These are phyloP conservation scores for Ispidina picta DNA, from an alignment of 2,797 vertebrate species.

Conservation along the genomic window DNA sequence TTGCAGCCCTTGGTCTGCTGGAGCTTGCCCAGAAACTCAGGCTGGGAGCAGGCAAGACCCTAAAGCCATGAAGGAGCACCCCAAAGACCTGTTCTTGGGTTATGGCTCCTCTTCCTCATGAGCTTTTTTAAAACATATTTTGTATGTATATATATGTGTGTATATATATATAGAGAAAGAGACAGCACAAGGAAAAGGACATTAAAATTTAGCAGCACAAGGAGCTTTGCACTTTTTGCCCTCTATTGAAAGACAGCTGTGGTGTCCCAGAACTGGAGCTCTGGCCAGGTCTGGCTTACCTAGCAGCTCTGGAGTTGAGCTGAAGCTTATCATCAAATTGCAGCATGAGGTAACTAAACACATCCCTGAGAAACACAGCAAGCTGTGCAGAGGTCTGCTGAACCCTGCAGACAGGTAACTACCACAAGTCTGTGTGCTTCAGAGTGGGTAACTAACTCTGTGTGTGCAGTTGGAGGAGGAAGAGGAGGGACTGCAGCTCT, in stretches of 20 bases:
- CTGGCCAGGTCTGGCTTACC: background rate
- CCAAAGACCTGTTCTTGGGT: no score
- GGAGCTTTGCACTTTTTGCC: background rate
- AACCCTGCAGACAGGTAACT: background rate
- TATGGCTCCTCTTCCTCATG: background rate
- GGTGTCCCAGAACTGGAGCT: background rate
- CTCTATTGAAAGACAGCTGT: background rate
- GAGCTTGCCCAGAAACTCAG: background rate
- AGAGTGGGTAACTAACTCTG: background rate
- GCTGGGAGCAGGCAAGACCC: background rate
- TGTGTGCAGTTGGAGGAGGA: background rate
- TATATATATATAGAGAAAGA: background rate
- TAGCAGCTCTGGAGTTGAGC: background rate
- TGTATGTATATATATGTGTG: background rate
- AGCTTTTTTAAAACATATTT: background rate
- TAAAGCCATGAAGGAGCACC: background rate
- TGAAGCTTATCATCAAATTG: background rate
- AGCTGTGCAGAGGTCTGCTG: background rate
- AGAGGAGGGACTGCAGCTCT: background rate
- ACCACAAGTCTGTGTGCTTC: accelerated
- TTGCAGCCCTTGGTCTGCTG: background rate
- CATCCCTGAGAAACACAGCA: accelerated
- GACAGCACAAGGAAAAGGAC: background rate
- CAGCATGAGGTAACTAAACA: background rate
- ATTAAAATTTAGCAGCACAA: background rate